Conservation (phyloP, 1,140 invertebrate genomes). For the Lutraria rhynchaena region DNA sequence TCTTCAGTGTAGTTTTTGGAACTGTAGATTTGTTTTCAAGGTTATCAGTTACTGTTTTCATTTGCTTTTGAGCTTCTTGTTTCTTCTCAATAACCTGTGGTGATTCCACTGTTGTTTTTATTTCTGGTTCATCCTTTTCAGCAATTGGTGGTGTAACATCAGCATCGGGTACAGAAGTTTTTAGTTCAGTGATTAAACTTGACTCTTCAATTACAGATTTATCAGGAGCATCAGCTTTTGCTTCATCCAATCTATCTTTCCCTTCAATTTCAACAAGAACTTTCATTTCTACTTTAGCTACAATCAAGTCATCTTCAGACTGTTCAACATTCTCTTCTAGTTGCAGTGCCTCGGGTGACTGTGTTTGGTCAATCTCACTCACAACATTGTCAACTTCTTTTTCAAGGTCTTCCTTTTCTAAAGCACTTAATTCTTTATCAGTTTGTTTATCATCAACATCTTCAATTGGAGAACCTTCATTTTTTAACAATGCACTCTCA, state of each 20-base stretch:
- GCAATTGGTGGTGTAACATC: too few species aligned
- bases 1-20: not conserved
- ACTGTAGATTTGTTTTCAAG: constrained; percentile 1
- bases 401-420: too few species aligned
- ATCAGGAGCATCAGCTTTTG: too few species aligned
- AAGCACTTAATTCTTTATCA: too few species aligned
- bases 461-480: constrained; percentile 1
- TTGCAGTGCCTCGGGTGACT: not conserved
- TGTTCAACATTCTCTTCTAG: not conserved
- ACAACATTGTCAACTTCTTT: not conserved
- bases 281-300: too few species aligned
- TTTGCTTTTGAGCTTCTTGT: not conserved
- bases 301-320: not conserved
- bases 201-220: too few species aligned
- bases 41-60: not conserved
- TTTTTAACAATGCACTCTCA: constrained; percentile 3
- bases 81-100: not conserved
- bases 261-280: too few species aligned
- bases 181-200: too few species aligned
- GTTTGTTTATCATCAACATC: not conserved
- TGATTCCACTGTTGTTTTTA: not conserved
- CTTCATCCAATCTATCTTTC: too few species aligned
- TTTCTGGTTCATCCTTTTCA: too few species aligned
- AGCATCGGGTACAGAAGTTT: too few species aligned
- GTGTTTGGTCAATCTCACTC: not conserved